Base-by-base conservation (phyloP, 2,888 invertebrate genomes). In the Belgica antarctica region DNA sequence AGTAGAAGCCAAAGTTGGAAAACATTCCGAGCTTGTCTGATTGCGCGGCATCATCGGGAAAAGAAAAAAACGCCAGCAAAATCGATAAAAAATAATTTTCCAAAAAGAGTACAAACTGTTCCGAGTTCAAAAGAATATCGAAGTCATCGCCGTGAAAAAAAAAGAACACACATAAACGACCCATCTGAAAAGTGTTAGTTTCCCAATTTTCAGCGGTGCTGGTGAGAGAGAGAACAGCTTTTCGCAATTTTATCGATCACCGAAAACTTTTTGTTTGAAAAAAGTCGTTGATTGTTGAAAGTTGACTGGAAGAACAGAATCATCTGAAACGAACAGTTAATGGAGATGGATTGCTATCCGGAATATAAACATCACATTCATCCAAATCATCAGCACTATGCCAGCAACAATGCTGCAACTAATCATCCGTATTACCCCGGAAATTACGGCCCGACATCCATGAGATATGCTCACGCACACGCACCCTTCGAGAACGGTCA, bases 51-150 rank as follows among this genome's bases (percentile, higher is more conserved):
- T 22, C 52, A 17, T 52, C 7, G 52, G 17, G 41, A 41, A 41
- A 31, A 2, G 12, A n/a, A n/a, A n/a, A n/a, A n/a, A n/a, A n/a
- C n/a, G n/a, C n/a, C 34, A 8, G 15, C 31, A 62, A 62, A 66
- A 66, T 66, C 65, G 65, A 66, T 66, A 28, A 66, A 46, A 66
- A 34, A 41, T 47, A 66, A 66, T 66, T 65, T 46, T 36, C 52
- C 52, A 7, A 66, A 66, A 47, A 46, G 12, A 41, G 3, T n/a
- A n/a, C n/a, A n/a, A n/a, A n/a, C n/a, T n/a, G n/a, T n/a, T n/a
- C n/a, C 3, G 8, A 15, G 15, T n/a, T n/a, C n/a, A 19, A 61
- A 15, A 61, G 52, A 36, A 19, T 47, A 28, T 66, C 28, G 46
- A 66, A 66, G 65, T 66, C 68, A 68, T 47, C 52, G 57, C 19